Base-by-base conservation (phyloP, 1,140 invertebrate species). In the Macrobrachium rosenbergii region DNA sequence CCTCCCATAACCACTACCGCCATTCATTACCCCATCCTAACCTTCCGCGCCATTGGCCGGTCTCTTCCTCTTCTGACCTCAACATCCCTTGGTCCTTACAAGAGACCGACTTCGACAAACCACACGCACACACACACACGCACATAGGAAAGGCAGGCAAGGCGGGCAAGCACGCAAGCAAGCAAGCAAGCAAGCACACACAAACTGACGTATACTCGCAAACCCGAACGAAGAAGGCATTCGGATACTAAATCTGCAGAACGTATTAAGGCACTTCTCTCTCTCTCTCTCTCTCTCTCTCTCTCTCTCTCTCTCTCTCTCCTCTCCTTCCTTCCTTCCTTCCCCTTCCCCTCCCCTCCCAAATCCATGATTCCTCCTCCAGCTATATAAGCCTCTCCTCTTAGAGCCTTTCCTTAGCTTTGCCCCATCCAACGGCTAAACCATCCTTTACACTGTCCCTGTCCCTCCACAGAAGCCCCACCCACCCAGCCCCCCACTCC, bases 11-110 rank as follows among this genome's bases (percentile, higher is more conserved):
- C 45, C 75, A 45, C 23, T 19, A 8, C 12, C 23, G 19, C 75
- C 75, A n/a, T 52, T n/a, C 75, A n/a, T 52, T 52, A 45, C 75
- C 79, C 7, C 21, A 62, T 17, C 80, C 60, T 52, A 11, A 52
- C 67, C 64, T 82, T 82, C 43, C 80, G 72, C 64, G n/a, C 21
- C 80, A 82, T 72, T 82, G 80, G 80, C 63, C 80, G 8, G 16
- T 63, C 69, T 28, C 64, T 43, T 17, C 21, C 67, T 37, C 19
- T 14, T n/a, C 23, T 77, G 75, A 77, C 75, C 75, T 77, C 75
- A 77, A 77, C 75, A 77, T 77, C 75, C 52, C 59, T 77, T 58
- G 11, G 52, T 77, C 75, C 43, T 58, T 58, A 77, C 43, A 21
- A 37, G 28, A 37, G 73, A 76, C n/a, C 2, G 43, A 19, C n/a